These are phyloP conservation scores for Rhodinocichla rosea DNA, from an alignment of 2,113 vertebrate genomes.

Conservation along the genomic window DNA sequence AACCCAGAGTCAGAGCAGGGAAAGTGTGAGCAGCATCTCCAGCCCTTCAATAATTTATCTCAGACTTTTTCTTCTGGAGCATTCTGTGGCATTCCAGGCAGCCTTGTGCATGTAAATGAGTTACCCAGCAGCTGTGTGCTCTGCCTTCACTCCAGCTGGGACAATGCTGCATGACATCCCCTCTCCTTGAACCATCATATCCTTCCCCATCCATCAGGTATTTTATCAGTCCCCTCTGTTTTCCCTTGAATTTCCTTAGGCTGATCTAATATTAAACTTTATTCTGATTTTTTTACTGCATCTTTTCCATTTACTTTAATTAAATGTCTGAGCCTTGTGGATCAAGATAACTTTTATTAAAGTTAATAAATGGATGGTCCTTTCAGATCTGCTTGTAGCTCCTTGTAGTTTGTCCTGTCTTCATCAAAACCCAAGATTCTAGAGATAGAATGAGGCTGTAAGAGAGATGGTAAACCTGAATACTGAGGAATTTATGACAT, in stretches of 20 bases:
- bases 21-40: background rate
- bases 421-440: background rate
- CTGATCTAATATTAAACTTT: slow-evolving; percentile 10
- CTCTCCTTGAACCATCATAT: background rate
- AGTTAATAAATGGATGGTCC: background rate
- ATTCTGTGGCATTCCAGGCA: background rate
- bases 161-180: background rate
- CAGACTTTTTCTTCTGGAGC: background rate
- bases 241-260: background rate
- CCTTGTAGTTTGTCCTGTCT: background rate
- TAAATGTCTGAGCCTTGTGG: background rate
- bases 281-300: background rate
- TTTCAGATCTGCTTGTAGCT: background rate
- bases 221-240: background rate
- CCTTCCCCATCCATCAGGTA: background rate
- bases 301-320: slow-evolving; percentile 9
- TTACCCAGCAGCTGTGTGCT: background rate
- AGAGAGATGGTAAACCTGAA: background rate
- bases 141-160: background rate
- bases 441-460: background rate
- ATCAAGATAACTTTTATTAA: slow-evolving; percentile 8
- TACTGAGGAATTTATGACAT: background rate
- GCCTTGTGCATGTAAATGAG: background rate
- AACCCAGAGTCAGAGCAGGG: background rate
- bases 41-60: background rate